Base-by-base conservation (phyloP, 2,888 invertebrate genomes). In the Synergus gifuensis region DNA sequence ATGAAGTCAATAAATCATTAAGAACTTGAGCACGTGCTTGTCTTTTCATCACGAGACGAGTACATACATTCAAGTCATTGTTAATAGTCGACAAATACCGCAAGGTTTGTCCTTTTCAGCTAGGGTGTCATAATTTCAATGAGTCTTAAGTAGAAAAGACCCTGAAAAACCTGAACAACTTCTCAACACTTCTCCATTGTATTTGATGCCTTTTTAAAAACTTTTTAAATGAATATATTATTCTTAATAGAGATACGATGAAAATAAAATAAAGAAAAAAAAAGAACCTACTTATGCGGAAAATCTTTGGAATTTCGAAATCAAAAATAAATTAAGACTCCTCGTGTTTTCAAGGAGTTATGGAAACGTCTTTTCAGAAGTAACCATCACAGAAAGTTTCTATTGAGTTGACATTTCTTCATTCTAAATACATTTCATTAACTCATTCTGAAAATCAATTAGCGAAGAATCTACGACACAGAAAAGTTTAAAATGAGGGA, bases 1-100 rank as follows among this genome's bases (percentile, higher is more conserved):
- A 36, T 40, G 18, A 54, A 46, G 46, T 73, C 69, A 73, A 54
- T 73, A 73, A 73, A 54, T 73, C 69, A 73, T 73, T n/a, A 36
- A 16, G 28, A 46, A 42, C 42, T 44, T 11, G 12, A 66, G 18
- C n/a, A 42, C 12, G 60, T 62, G 62, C 62, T 62, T 28, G 42
- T 42, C 42, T 66, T 66, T 66, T 66, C 73, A 73, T 54, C 18
- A 36, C 46, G 49, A 46, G 28, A 36, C n/a, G 12, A 73, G 73
- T 49, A 28, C 22, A 36, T 0, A 28, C 22, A 49, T 0, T 16
- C 28, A 12, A 73, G 28, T 49, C 49, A 73, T 54, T 73, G 73
- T 54, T 58, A 54, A 11, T 36, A 36, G 36, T 73, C 73, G n/a
- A 46, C 22, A 67, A 67, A 67, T 67, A 28, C 62, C 14, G 22